phyloP scores from a whole-genome alignment of 2,888 invertebrate species.

The Lycocerus yunnanus region DNA sequence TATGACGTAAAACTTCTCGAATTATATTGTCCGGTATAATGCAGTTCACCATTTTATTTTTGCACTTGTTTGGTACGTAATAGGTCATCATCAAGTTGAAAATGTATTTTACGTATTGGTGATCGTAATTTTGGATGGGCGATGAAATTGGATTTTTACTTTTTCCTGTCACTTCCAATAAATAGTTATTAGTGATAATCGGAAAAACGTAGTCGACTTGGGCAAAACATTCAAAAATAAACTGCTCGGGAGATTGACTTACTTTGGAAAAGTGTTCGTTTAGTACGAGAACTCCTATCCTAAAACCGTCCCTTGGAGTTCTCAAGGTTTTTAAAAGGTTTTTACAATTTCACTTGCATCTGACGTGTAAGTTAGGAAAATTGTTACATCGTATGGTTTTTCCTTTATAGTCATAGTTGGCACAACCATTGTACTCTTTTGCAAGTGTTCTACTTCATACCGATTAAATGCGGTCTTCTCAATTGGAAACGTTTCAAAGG shows the following conservation, averaged over 20 bases:
- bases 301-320: conserved; percentile 10
- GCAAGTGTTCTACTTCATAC: background rate
- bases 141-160: background rate
- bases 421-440: background rate
- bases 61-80: conserved; percentile 22
- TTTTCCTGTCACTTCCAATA: conserved; percentile 12
- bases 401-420: background rate
- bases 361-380: conserved; percentile 25
- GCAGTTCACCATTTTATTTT: conserved; percentile 27
- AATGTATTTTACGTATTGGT: conserved; percentile 27
- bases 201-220: conserved; percentile 29
- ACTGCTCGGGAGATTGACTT: conserved; percentile 18
- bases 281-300: conserved; percentile 25
- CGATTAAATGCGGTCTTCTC: no score
- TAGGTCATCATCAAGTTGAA: conserved; percentile 22
- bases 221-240: conserved; percentile 24
- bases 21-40: conserved; percentile 26
- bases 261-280: conserved; percentile 21
- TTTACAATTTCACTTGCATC: conserved; percentile 13
- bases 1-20: background rate
- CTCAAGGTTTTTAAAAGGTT: conserved; percentile 16
- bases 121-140: conserved; percentile 20
- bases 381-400: conserved; percentile 17
- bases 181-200: conserved; percentile 26
- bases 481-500: background rate